Conservation (phyloP, 2,888 invertebrate genomes). For the Lasioglossum marginatum region DNA sequence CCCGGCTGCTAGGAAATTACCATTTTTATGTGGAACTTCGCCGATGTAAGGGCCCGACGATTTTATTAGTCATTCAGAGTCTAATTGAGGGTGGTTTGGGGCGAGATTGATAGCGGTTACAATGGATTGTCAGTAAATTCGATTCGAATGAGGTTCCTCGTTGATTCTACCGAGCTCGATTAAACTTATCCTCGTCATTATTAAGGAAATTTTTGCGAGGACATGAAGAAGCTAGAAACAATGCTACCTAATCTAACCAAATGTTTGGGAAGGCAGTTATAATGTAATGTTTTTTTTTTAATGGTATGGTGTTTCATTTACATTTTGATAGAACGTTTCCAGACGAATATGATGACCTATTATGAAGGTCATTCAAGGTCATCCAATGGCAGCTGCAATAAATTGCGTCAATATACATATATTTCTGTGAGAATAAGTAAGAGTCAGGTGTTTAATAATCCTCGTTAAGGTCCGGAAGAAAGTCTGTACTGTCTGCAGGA, state of each 20-base stretch:
- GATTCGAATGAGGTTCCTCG: not conserved
- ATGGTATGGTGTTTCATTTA: no score
- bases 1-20: not conserved
- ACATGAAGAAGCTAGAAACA: not conserved
- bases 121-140: not conserved
- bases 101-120: not conserved
- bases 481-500: not conserved
- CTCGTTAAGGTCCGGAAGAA: not conserved
- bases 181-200: not conserved
- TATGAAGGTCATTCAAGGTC: no score
- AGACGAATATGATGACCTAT: no score
- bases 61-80: not conserved
- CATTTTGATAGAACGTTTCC: no score
- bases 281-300: no score
- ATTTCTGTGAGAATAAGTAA: not conserved
- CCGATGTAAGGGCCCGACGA: not conserved
- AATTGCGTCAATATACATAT: not conserved
- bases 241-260: no score
- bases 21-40: not conserved
- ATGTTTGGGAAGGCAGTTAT: not conserved
- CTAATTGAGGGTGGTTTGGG: not conserved
- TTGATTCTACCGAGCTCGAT: not conserved
- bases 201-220: not conserved
- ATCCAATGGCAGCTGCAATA: no score
- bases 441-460: not conserved